phyloP scores from a whole-genome alignment of 2,888 invertebrate genomes.

The Unio delphinus region DNA sequence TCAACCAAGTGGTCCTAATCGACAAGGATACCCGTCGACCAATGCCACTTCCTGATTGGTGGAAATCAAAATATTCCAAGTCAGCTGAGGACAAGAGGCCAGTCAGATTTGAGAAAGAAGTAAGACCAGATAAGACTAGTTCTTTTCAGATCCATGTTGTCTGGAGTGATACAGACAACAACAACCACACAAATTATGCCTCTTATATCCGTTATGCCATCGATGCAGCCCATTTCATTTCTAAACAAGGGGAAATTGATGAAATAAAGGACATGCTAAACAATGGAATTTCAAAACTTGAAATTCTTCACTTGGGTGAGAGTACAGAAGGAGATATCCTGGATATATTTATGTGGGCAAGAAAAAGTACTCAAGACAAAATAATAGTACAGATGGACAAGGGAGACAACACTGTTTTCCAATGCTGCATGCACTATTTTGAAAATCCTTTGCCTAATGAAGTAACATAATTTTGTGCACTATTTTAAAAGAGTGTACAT shows the following conservation, averaged over 20 bases:
- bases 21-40: slow-evolving; percentile 56
- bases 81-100: slow-evolving; percentile 28
- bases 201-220: slow-evolving; percentile 47
- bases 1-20: slow-evolving; percentile 57
- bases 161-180: slow-evolving; percentile 51
- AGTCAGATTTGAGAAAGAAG: slow-evolving; percentile 40
- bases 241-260: slow-evolving; percentile 26
- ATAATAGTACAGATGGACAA: slow-evolving; percentile 15
- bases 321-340: slow-evolving; percentile 45
- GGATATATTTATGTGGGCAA: slow-evolving; percentile 45
- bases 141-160: slow-evolving; percentile 34
- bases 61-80: slow-evolving; percentile 54
- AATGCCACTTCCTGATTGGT: slow-evolving; percentile 58
- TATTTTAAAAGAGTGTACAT: too few species aligned
- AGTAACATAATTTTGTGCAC: too few species aligned
- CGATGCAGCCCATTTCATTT: slow-evolving; percentile 44
- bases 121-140: slow-evolving; percentile 35
- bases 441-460: too few species aligned
- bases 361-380: slow-evolving; percentile 5
- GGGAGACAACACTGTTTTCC: slow-evolving; percentile 18
- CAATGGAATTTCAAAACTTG: slow-evolving; percentile 39
- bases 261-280: slow-evolving; percentile 16
- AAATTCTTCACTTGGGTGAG: slow-evolving; percentile 51
- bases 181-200: slow-evolving; percentile 53
- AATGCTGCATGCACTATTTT: slow-evolving; percentile 9